Percentiles rank a stretch among this genome's conserved stretches.
phyloP scores from a whole-genome alignment of 2,797 vertebrate genomes.

The Protosalanx chinensis region DNA sequence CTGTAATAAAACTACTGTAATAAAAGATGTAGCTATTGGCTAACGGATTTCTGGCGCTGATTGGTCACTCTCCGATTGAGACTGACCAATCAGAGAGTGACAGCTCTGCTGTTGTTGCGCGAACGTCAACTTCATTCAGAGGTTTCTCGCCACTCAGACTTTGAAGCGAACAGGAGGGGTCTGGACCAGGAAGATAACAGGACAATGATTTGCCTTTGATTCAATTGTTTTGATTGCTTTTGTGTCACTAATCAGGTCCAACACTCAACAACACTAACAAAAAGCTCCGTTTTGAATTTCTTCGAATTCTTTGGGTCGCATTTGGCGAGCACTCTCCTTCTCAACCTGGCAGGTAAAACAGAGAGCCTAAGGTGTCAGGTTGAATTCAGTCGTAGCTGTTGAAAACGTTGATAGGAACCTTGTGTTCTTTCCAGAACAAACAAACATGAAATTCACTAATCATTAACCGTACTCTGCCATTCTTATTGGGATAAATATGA shows the following conservation, averaged over 20 bases:
- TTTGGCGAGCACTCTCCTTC: neutral
- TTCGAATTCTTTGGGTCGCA: no score
- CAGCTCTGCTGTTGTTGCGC: neutral
- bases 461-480: slow-evolving; percentile 22
- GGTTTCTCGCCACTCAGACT: slow-evolving; percentile 59
- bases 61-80: slow-evolving; percentile 4
- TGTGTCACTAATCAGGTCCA: neutral
- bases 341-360: slow-evolving; percentile 2
- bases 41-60: slow-evolving; percentile 14
- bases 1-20: neutral
- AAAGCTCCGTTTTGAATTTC: no score
- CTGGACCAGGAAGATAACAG: neutral
- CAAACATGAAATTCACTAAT: slow-evolving; percentile 22
- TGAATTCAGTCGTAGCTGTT: slow-evolving; percentile 16
- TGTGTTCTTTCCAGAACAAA: slow-evolving; percentile 32
- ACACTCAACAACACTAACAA: neutral
- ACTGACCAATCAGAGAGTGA: no score
- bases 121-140: slow-evolving; percentile 37
- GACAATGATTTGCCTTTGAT: neutral
- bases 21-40: slow-evolving; percentile 5
- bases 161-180: slow-evolving; percentile 66
- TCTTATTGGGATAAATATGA: slow-evolving; percentile 16
- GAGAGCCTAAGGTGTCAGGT: neutral
- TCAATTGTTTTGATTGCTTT: neutral
- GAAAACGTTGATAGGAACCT: slow-evolving; percentile 16